Evolutionary conservation across 2,888 invertebrate species (phyloP), one percentile per base, ranked within the genome.

Genomic region (Pemphredon lugubris): DNA sequence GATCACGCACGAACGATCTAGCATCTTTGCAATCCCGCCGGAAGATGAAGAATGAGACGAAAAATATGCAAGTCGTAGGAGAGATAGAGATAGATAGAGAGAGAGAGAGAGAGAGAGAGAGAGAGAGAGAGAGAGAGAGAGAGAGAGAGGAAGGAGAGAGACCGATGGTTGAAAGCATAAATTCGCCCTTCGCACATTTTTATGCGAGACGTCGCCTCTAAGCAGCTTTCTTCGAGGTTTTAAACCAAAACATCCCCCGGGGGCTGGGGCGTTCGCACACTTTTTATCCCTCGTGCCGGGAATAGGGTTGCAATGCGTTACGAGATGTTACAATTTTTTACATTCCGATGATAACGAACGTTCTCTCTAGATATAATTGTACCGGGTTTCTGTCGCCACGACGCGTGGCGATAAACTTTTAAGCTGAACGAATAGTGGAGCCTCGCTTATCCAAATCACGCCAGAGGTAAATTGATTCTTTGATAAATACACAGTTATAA

Each of bases 201-300:
- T 78, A 70, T 58, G 64, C 69, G 79, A 70, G 78, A 82, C 79
- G 77, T 81, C 75, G 78, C 77, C 78, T 75, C 67, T 89, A 89
- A 89, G 88, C 86, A 84, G 86, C 88, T 89, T 86, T 84, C 84
- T 80, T 72, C 82, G 76, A 77, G 83, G 85, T 83, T 85, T 85
- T 76, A 80, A 77, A 78, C 81, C 84, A 84, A 83, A 84, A 82
- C 83, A 82, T 87, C 87, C 87, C 87, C 61, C 55, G 85, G 81
- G 88, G 7, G 83, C 45, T 14, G 37, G 68, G 63, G 63, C 14
- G 48, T 44, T 34, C 57, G 57, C 65, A 54, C 51, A 55, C 47
- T 67, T 67, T 63, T 74, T 44, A 44, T 58, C 70, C 70, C 58
- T 23, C 44, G 18, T 16, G 23, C 14, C 21, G 18, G 5, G 44